phyloP scores from a whole-genome alignment of 2,113 vertebrate species.

The Poeciliopsis retropinna region DNA sequence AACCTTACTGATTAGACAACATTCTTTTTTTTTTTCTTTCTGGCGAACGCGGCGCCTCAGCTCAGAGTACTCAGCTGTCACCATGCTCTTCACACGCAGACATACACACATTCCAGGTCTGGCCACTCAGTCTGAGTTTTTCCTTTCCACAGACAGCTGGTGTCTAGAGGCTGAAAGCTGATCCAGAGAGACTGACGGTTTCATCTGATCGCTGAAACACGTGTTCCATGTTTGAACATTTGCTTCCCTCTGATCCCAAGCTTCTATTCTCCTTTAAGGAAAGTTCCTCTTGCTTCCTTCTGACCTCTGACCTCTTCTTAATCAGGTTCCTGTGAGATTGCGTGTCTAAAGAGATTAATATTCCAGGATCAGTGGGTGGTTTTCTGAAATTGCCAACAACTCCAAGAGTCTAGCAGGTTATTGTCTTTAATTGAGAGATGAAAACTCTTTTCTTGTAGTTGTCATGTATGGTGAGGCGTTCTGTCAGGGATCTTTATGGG shows the following conservation, averaged over 20 bases:
- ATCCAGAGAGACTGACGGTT: conserved; percentile 46
- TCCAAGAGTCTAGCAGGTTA: background rate
- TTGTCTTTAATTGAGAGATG: background rate
- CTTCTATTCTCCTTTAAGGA: conserved; percentile 37
- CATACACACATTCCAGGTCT: conserved; percentile 55
- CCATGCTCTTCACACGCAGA: conserved; percentile 24
- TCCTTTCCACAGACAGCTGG: conserved; percentile 67
- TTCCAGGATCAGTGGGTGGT: conserved; percentile 6
- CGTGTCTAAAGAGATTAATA: conserved; percentile 7
- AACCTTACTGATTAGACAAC: background rate
- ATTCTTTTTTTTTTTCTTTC: background rate
- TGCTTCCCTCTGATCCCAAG: conserved; percentile 36
- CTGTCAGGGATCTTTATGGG: background rate
- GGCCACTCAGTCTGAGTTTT: conserved; percentile 50
- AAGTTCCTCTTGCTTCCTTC: conserved; percentile 43
- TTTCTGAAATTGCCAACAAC: background rate
- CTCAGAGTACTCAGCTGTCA: conserved; percentile 40
- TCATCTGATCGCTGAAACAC: conserved; percentile 70
- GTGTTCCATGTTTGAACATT: conserved; percentile 67
- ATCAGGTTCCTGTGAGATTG: conserved; percentile 40
- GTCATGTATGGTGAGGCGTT: background rate
- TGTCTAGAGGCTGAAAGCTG: conserved; percentile 71
- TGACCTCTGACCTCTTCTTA: conserved; percentile 44
- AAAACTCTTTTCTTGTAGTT: background rate
- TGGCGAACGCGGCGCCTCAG: conserved; percentile 31